Evolutionary conservation across 2,113 vertebrate species (phyloP), one percentile per base, ranked within the genome.

Genomic region (Sinocyclocheilus anophthalmus): DNA sequence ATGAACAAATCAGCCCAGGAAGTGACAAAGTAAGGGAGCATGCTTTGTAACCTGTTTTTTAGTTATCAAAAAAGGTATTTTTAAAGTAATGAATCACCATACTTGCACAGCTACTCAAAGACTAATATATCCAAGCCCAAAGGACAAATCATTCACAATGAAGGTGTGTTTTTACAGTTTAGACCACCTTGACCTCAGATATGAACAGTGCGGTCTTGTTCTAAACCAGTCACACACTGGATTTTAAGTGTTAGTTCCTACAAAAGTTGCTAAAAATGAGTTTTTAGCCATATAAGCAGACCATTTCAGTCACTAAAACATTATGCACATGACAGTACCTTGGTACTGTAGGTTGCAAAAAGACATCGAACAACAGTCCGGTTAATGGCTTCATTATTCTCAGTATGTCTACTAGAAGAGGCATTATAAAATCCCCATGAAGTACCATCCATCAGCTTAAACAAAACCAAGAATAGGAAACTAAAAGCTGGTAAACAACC

Each of bases 301-400:
- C 20, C 20, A 42, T 42, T 73, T 42, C 4, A 73, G 20, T 73
- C 4, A 42, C 20, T n/a, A 42, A 73, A 30, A 12, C 33, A 63
- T 80, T 39, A 42, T 50, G 1, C 14, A 3, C 22, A 45, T 81
- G 10, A 14, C 42, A 53, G 39, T 50, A 22, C 24, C 20, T 24
- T 70, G 50, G 16, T 55, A 55, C 13, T 48, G 24, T 20, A 50
- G 61, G 18, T 57, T 55, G 53, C 53, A 82, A 69, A 69, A 70
- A 22, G 26, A 20, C 26, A 1, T 50, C 0, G 26, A 55, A 20
- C 50, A 45, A 42, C 37, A 81, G 24, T 24, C 26, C 10, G 7
- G 63, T 53, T 82, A 70, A 82, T n/a, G 26, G 65, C 48, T 37
- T 82, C 81, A 70, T 69, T 82, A 33, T 70, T 82, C 63, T 20